Percentiles rank a stretch among this genome's conserved stretches.
These are phyloP conservation scores for Verasper variegatus DNA, from an alignment of 2,113 vertebrate species.

Conservation along the genomic window DNA sequence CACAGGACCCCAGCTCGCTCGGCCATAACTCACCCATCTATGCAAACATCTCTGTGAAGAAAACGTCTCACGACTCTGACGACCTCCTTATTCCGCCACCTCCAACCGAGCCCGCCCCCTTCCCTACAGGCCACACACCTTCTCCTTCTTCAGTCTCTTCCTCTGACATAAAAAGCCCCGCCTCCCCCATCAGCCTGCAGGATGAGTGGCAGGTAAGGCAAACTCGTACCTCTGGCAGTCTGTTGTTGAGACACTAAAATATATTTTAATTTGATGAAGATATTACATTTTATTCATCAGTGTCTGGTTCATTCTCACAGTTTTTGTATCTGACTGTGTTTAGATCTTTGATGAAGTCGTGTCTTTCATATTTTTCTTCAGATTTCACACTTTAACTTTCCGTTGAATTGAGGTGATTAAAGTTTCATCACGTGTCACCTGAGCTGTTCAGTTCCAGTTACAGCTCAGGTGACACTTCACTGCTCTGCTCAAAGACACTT, in stretches of 20 bases:
- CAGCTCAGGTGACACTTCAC: background rate
- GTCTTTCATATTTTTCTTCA: no score
- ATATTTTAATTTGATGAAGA: no score
- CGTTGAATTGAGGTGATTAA: slow-evolving; percentile 12
- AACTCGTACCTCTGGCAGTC: no score
- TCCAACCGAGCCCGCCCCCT: slow-evolving; percentile 5
- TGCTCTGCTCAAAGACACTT: no score
- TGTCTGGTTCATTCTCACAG: no score
- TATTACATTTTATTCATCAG: no score
- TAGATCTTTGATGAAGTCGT: no score
- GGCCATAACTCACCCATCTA: slow-evolving; percentile 75
- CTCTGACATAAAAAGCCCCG: slow-evolving; percentile 32
- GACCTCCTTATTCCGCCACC: background rate
- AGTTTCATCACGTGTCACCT: slow-evolving; percentile 32
- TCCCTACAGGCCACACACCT: accelerated
- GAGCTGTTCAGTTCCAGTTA: background rate
- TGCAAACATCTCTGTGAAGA: slow-evolving; percentile 84
- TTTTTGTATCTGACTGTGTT: no score
- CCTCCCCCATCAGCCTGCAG: slow-evolving; percentile 30
- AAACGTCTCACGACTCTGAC: slow-evolving; percentile 1
- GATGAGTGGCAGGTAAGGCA: slow-evolving; percentile 11
- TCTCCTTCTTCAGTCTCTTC: slow-evolving; percentile 30
- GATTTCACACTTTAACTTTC: no score
- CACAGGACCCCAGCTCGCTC: slow-evolving; percentile 24
- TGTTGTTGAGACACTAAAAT: no score